Base-by-base conservation (phyloP, 2,888 invertebrate species). In the Drosophila cognata region DNA sequence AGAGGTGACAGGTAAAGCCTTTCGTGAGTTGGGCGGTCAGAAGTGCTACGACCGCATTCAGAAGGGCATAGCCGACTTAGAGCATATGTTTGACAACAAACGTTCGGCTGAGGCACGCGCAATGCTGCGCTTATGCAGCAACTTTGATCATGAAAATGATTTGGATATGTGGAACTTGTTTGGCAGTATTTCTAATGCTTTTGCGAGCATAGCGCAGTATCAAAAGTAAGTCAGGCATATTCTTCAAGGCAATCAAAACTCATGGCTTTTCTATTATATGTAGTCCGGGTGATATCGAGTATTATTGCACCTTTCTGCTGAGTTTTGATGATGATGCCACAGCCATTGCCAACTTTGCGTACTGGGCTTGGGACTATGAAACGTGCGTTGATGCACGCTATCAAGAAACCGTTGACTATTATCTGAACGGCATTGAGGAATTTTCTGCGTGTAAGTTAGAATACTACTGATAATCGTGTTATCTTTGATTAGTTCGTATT, bases 91-190 rank as follows among this genome's bases (percentile, higher is more conserved):
- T 36, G 76, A 66, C 0, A 79, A 73, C 16, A 85, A 88, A 28
- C 85, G 91, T 0, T 77, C 78, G 2, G 90, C 91, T 4, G 91
- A 92, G 71, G 87, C 91, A 2, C 87, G 90, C 36, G 82, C 91
- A 16, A 85, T 91, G 85, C 67, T 93, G 29, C 91, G 92, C 51
- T 48, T 93, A 21, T 93, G 93, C 76, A 83, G 85, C 53, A 77
- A 63, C 57, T 92, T 93, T 25, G 84, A 93, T 79, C 82, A 89
- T 18, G 55, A 75, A 1, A 92, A 85, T 41, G 86, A 92, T 67
- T 71, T 92, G 74, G 92, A 93, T 66, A 63, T 92, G 21, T 92
- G 91, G 92, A 77, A 82, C 0, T 76, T 93, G 21, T 93, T 93
- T 65, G 64, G 88, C 36, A 75, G 77, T 25, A 91, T 93, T 61